phyloP scores from a whole-genome alignment of 2,113 vertebrate species.

The Sylvietta virens region DNA sequence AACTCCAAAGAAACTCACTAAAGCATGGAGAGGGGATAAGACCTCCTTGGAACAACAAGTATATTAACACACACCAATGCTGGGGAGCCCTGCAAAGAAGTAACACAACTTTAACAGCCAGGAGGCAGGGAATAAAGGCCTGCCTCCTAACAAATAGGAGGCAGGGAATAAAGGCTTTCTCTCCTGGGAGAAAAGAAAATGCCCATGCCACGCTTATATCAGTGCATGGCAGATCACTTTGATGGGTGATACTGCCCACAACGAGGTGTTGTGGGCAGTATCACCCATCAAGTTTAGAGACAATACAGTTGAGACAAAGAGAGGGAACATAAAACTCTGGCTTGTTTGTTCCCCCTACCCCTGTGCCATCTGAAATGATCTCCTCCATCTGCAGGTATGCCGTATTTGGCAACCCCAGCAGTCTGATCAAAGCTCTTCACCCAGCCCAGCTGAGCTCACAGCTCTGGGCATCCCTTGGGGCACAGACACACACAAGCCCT shows the following conservation, averaged over 20 bases:
- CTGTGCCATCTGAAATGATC: not conserved
- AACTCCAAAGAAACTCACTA: not conserved
- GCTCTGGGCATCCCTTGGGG: not conserved
- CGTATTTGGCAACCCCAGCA: rapidly evolving
- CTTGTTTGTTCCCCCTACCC: not conserved
- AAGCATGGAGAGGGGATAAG: not conserved
- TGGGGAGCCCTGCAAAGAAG: not conserved
- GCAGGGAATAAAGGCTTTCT: not conserved
- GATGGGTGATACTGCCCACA: too few species aligned
- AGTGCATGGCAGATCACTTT: not conserved
- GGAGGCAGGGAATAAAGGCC: not conserved
- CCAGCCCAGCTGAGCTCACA: not conserved
- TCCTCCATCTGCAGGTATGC: not conserved
- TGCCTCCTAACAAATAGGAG: not conserved
- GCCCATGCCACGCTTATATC: not conserved
- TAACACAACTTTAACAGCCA: not conserved
- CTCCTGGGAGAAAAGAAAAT: not conserved
- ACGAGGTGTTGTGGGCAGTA: not conserved
- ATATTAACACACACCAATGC: not conserved
- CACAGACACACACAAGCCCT: not conserved
- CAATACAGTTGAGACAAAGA: not conserved
- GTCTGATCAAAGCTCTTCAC: not conserved
- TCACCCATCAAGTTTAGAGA: not conserved
- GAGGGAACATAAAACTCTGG: not conserved
- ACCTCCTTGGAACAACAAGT: not conserved